Conservation (phyloP, 1,140 invertebrate genomes). For the Lepidurus arcticus region DNA sequence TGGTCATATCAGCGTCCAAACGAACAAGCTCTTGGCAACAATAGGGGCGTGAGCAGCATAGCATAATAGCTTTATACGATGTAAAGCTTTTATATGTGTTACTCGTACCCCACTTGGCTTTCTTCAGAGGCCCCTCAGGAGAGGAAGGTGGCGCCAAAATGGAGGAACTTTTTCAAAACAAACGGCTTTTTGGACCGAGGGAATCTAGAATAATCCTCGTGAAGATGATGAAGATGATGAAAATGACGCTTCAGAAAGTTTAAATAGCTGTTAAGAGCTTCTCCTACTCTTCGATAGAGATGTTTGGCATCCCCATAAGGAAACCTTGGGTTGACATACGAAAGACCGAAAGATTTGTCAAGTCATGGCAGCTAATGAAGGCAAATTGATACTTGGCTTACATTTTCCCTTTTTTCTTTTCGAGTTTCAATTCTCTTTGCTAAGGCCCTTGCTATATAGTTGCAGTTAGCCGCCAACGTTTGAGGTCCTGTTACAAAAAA, state of each 20-base stretch:
- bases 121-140: no score
- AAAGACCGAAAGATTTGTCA: slow-evolving; percentile 2
- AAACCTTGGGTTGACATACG: background rate
- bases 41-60: slow-evolving; percentile 20
- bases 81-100: no score
- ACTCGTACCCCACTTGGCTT: no score
- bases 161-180: no score
- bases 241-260: no score
- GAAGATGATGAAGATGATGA: no score
- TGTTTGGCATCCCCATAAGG: background rate
- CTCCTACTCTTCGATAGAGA: slow-evolving; percentile 24
- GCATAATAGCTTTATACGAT: background rate
- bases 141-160: no score
- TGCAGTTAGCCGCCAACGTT: background rate
- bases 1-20: slow-evolving; percentile 10
- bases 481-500: no score
- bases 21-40: slow-evolving; percentile 4
- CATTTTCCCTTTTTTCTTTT: background rate
- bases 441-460: background rate
- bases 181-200: no score
- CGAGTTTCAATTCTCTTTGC: background rate
- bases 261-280: background rate
- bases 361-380: slow-evolving; percentile 35
- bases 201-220: no score
- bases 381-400: slow-evolving; percentile 35